Base-by-base conservation (phyloP, 1,140 invertebrate genomes). In the Odontomachus brunneus region DNA sequence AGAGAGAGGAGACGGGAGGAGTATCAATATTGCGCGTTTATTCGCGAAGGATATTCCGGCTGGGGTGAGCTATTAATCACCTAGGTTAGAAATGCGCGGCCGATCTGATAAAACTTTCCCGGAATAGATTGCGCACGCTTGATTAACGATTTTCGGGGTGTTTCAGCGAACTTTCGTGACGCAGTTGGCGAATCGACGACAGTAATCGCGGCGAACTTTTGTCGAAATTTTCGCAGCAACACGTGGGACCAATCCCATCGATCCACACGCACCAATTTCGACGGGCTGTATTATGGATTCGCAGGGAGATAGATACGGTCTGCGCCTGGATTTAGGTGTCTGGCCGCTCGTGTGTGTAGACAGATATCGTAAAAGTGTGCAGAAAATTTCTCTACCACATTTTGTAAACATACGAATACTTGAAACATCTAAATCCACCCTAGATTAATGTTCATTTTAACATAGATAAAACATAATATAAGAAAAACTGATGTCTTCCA, bases 151-250 rank as follows among this genome's bases (percentile, higher is more conserved):
- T 24, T 1, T 14, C 3, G n/a, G 17, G 59, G 24, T 75, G 65
- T 66, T 76, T 83, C 51, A 14, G 14, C 11, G 19, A 83, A 57
- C 60, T 59, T 22, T 53, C 53, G 55, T 51, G 67, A 60, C 11
- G 11, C 24, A 57, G 48, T 76, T 44, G 24, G 33, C 14, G 51
- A 63, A 75, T 60, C n/a, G 24, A 22, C 15, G 11, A 12, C 49
- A 63, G 15, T 63, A 22, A 44, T 22, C 5, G 11, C 33, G 15
- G 12, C 2, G 29, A 24, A 62, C 3, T 72, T 72, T 22, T 15
- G 14, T 22, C 17, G 7, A 66, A 67, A 57, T 44, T 71, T 66
- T 71, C 26, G 17, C 15, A 53, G 44, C 19, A 76, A 76, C 19
- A 17, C 0, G 24, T 24, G 51, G 5, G 2, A 65, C 57, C 67